These are phyloP conservation scores for Bos taurus DNA, from an alignment of 2,113 vertebrate species.

Conservation along the genomic window ARS-UCD2.0 NC_037339.1:6704001-6704500, in stretches of 20 bases:
- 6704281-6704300: neutral
- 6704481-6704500: neutral
- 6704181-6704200: neutral
- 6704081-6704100: neutral
- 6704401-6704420: neutral
- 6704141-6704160: neutral
- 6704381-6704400: neutral
- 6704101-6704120: neutral
- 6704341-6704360: neutral
- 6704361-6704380: neutral
- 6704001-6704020: neutral
- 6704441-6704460: neutral
- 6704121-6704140: neutral
- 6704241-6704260: neutral
- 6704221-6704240: neutral
- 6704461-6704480: neutral
- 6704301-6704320: neutral
- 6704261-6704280: neutral
- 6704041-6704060: neutral
- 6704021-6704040: neutral
- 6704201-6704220: neutral
- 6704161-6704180: neutral
- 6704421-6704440: neutral
- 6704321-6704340: neutral
- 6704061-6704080: constrained; percentile 5